A percentile compares a stretch with the other conserved stretches of the same genome.
Conservation (phyloP, 2,888 invertebrate genomes). For the Troilus luridus region DNA sequence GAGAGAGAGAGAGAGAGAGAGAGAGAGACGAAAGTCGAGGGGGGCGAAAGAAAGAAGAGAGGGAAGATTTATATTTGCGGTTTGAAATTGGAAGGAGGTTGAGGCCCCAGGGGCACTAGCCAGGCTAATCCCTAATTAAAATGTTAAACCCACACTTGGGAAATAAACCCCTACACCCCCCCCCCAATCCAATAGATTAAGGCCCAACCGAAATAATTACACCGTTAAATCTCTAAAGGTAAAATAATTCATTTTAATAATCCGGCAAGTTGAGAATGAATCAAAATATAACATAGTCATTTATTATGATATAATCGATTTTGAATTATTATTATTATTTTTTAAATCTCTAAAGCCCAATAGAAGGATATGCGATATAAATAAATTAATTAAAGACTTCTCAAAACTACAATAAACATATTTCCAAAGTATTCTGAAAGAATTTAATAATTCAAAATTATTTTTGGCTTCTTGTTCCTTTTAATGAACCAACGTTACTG, state of each 20-base stretch:
- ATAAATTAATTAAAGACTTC: too few species aligned
- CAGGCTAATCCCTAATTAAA: slow-evolving; percentile 29
- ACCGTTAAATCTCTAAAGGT: background rate
- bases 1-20: background rate
- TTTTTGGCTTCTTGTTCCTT: too few species aligned
- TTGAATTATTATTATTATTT: too few species aligned
- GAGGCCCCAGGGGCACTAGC: background rate
- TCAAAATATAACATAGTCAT: background rate
- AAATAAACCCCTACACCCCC: slow-evolving; percentile 24
- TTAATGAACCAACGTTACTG: too few species aligned
- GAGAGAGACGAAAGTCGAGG: too few species aligned
- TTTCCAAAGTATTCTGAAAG: too few species aligned
- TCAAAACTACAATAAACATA: too few species aligned
- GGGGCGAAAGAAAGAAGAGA: background rate
- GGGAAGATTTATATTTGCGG: slow-evolving; percentile 43
- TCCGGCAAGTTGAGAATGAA: background rate
- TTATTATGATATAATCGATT: background rate
- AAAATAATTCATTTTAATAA: background rate
- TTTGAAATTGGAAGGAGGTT: slow-evolving; percentile 17
- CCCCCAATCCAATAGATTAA: slow-evolving; percentile 29
- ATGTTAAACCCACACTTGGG: slow-evolving; percentile 47
- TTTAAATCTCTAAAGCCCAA: too few species aligned
- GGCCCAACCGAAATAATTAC: slow-evolving; percentile 30
- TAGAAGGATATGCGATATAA: too few species aligned
- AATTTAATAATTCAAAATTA: too few species aligned